Evolutionary conservation across 2,888 invertebrate genomes (phyloP).

Genomic region (Pherbina coryleti): DNA sequence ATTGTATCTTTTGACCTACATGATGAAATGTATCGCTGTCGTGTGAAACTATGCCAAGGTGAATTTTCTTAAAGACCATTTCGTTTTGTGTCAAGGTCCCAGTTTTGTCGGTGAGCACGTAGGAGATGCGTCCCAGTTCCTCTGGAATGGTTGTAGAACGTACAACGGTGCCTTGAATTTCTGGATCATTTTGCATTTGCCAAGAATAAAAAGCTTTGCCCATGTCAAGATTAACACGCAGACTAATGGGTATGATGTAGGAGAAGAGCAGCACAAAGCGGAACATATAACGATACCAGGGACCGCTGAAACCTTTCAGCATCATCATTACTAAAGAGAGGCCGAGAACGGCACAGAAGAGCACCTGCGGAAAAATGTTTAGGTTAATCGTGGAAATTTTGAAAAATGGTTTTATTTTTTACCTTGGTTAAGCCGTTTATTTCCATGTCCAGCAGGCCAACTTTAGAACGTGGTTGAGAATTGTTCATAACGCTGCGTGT

Average conservation of each 20-base stretch:
- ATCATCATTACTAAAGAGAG: slow-evolving; percentile 95
- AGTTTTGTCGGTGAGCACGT: slow-evolving; percentile 97
- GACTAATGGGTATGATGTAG: slow-evolving; percentile 98
- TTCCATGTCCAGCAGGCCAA: slow-evolving; percentile 94
- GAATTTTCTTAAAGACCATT: slow-evolving; percentile 97
- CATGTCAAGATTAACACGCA: slow-evolving; percentile 98
- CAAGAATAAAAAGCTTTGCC: slow-evolving; percentile 98
- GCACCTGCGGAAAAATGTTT: slow-evolving; percentile 70
- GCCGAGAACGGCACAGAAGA: slow-evolving; percentile 91
- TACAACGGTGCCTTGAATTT: slow-evolving; percentile 94
- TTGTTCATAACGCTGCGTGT: slow-evolving; percentile 99
- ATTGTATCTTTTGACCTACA: slow-evolving; percentile 66
- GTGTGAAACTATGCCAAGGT: slow-evolving; percentile 93
- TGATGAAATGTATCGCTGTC: slow-evolving; percentile 75
- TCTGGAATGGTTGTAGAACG: slow-evolving; percentile 98
- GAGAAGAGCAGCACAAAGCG: slow-evolving; percentile 97
- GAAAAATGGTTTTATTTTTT: neutral
- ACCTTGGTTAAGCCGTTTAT: slow-evolving; percentile 96
- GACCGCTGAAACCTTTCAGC: slow-evolving; percentile 95
- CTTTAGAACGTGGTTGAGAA: slow-evolving; percentile 94
- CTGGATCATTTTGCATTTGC: slow-evolving; percentile 93
- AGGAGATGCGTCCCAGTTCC: slow-evolving; percentile 95
- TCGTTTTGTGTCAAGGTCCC: slow-evolving; percentile 99
- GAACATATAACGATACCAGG: slow-evolving; percentile 97
- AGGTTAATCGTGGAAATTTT: neutral